Conservation (phyloP, 1,140 invertebrate species). For the Atta cephalotes region DNA sequence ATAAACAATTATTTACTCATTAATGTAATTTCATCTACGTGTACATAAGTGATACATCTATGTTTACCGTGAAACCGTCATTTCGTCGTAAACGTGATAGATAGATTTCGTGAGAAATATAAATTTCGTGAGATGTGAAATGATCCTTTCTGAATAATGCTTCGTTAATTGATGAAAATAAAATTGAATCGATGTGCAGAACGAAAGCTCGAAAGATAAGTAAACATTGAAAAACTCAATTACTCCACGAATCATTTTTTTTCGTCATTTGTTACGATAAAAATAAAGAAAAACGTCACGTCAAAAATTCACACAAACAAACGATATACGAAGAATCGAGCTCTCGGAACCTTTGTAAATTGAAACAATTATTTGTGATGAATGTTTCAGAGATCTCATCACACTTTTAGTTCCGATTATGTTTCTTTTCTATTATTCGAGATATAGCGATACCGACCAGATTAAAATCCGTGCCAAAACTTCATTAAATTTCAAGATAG, state of each 20-base stretch:
- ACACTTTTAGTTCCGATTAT: not conserved
- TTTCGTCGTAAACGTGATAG: not conserved
- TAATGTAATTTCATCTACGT: not conserved
- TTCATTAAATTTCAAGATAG: not conserved
- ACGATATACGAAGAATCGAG: not conserved
- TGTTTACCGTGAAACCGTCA: not conserved
- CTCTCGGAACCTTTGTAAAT: not conserved
- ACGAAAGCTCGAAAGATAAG: not conserved
- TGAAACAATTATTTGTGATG: conserved; percentile 29
- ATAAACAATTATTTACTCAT: conserved; percentile 8
- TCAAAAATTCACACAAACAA: conserved; percentile 29
- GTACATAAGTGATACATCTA: no score
- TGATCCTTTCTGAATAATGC: not conserved
- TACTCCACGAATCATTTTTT: conserved; percentile 15
- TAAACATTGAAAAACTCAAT: not conserved
- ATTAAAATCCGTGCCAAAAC: not conserved
- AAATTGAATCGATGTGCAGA: conserved; percentile 11
- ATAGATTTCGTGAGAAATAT: conserved; percentile 6
- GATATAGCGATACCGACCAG: not conserved
- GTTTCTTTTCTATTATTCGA: not conserved
- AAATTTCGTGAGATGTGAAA: not conserved
- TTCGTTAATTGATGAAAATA: conserved; percentile 31
- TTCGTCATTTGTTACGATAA: not conserved
- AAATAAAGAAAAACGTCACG: not conserved
- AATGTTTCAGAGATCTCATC: conserved; percentile 13